Evolutionary conservation across 2,888 invertebrate species (phyloP), one percentile per base, ranked within the genome.

Genomic region (Portevinia maculata): DNA sequence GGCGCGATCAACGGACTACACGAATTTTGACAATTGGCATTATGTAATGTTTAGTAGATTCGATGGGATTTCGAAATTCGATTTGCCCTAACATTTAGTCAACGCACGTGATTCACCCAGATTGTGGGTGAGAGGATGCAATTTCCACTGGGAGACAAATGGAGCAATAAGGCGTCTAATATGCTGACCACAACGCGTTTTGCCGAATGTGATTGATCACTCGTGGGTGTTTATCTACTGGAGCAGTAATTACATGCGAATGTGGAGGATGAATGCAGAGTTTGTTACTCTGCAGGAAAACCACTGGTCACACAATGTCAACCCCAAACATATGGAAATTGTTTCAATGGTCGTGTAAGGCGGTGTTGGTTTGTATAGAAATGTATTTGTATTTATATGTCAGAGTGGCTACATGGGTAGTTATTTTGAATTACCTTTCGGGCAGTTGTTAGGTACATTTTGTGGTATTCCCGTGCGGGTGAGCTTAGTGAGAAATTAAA

Each of bases 121-220:
- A 21, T 41, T 19, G 41, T 3, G 17, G 6, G 41, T 30, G 41
- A 44, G 41, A 5, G 11, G 1, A 5, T 13, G 3, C 39, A 3
- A 6, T 8, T n/a, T 48, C 30, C 39, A 17, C n/a, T 6, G 17
- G 48, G 48, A n/a, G 19, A 44, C 3, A 6, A 1, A 55, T 7
- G 11, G 28, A 39, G 24, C 50, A 57, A 64, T 71, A 57, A 64
- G 62, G 64, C 57, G 13, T 17, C 17, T 24, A 13, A 53, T 48
- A 60, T 17, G 70, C 6, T 55, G 8, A 64, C 71, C 64, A 34
- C 71, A 50, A 21, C 64, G 48, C 34, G 44, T 52, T 64, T 46
- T 39, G 30, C 55, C 64, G n/a, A 57, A 48, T 34, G 60, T 62
- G 71, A 65, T 65, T 74, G 74, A 65, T 74, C 39, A 57, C 50